Base-by-base conservation (phyloP, 2,113 vertebrate genomes). In the Atlantisia rogersi region DNA sequence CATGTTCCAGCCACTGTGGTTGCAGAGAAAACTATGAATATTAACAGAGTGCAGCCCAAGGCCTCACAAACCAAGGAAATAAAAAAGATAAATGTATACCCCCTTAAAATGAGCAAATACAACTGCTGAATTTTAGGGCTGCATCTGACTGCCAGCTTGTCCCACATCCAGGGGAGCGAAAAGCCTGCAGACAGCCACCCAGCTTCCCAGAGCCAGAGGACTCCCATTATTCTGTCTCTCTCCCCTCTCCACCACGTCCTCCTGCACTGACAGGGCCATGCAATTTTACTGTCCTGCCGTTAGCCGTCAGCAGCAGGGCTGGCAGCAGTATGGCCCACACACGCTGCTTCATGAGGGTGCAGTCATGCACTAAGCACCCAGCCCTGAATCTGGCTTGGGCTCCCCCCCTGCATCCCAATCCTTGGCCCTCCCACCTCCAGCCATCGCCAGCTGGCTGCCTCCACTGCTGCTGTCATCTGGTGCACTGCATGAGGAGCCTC, bases 311-410 rank as follows among this genome's bases (percentile, higher is more conserved):
- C 17, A 2, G 29, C 48, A 29, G 65, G 25, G 79, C 78, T 83
- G 88, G 88, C 82, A 29, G 64, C 56, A 40, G 55, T 9, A 4
- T 1, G 2, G 90, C 92, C 86, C 91, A 94, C 91, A 71, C 92
- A 90, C 1, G 1, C 67, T 67, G 92, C 63, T 40, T 88, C 2
- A 0, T 0, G 1, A 40, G 56, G 39, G 44, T 39, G 82, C 3
- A 5, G 42, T 53, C 2, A 1, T 2, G 1, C 2, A 0, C 1
- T 0, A 9, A 90, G 62, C 53, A 69, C 74, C 73, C 90, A 69
- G 84, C 74, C 60, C 90, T 6, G 1, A 25, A 22, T 6, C 63
- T 80, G 76, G 59, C 76, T 90, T 13, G 4, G 29, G 18, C 31
- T 75, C 39, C 60, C 68, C 53, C 9, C 35, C 8, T 0, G 4